phyloP scores from a whole-genome alignment of 2,113 vertebrate genomes.

The Labeo catla region DNA sequence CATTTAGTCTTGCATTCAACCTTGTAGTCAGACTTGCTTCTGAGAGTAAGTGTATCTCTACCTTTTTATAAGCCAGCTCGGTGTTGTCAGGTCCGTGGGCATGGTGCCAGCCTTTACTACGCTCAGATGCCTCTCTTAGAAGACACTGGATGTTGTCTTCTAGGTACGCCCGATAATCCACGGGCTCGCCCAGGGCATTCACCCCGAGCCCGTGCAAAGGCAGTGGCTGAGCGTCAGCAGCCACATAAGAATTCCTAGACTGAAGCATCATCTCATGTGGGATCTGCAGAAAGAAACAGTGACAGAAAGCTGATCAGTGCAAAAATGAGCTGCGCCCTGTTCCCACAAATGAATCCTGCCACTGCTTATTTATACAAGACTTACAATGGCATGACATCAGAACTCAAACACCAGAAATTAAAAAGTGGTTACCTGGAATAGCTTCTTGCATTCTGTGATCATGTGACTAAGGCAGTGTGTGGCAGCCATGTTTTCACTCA shows the following conservation, averaged over 20 bases:
- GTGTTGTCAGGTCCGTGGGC: conserved; percentile 75
- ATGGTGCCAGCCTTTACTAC: conserved; percentile 82
- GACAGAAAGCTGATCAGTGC: neutral
- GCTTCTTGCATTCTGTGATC: conserved; percentile 87
- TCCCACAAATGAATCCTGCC: neutral
- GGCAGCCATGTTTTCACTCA: conserved; percentile 86
- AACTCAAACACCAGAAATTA: neutral
- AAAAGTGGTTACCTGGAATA: conserved; percentile 83
- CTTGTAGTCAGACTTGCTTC: neutral
- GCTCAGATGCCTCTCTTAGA: conserved; percentile 76
- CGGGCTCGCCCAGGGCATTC: conserved; percentile 61
- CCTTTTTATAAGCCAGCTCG: conserved; percentile 84
- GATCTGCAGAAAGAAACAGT: conserved; percentile 67
- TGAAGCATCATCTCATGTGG: conserved; percentile 85
- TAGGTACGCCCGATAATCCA: conserved; percentile 73
- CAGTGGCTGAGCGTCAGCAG: conserved; percentile 76
- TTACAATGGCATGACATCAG: neutral
- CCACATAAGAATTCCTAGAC: conserved; percentile 79
- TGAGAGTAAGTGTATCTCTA: conserved; percentile 50
- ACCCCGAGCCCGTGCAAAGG: conserved; percentile 72
- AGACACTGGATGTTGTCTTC: conserved; percentile 80
- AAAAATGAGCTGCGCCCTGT: neutral
- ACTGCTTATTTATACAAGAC: neutral
- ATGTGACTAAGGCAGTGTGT: conserved; percentile 85
- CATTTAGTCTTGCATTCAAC: neutral